Evolutionary conservation across 2,888 invertebrate genomes (phyloP).

Genomic region (Panopea generosa): DNA sequence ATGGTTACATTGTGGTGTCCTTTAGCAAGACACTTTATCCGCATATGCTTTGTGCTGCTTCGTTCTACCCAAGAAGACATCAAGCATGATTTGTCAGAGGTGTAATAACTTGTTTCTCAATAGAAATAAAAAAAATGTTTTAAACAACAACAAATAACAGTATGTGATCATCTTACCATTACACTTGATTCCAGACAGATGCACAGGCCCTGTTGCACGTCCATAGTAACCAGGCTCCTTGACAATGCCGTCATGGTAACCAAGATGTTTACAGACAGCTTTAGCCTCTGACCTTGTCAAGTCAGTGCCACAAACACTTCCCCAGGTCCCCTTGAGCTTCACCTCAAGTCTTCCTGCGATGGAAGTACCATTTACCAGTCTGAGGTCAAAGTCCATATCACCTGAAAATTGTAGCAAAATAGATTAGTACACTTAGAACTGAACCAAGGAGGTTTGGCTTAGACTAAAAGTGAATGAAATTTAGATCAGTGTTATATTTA

Average conservation of each 20-base stretch:
- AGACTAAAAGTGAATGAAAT: too few species aligned
- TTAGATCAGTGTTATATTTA: too few species aligned
- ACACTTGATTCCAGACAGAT: constrained; percentile 39
- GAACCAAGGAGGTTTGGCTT: not conserved
- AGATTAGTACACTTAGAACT: not conserved
- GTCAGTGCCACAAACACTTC: constrained; percentile 90
- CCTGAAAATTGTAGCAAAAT: too few species aligned
- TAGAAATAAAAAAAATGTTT: too few species aligned
- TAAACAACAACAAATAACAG: too few species aligned
- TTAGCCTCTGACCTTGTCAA: constrained; percentile 89
- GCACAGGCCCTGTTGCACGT: constrained; percentile 31
- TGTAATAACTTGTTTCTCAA: too few species aligned
- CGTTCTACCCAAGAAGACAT: too few species aligned
- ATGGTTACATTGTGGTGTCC: too few species aligned
- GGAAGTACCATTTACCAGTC: constrained; percentile 57
- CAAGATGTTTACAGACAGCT: constrained; percentile 90
- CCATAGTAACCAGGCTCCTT: constrained; percentile 46
- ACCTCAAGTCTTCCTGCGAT: constrained; percentile 64
- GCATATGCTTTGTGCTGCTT: too few species aligned
- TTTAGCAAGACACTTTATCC: too few species aligned
- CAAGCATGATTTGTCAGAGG: too few species aligned
- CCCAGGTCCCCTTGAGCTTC: constrained; percentile 87
- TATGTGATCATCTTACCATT: too few species aligned
- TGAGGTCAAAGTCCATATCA: constrained; percentile 42
- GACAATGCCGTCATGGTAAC: constrained; percentile 84